phyloP scores from a whole-genome alignment of 2,113 vertebrate genomes.

The Ailuropoda melanoleuca region DNA sequence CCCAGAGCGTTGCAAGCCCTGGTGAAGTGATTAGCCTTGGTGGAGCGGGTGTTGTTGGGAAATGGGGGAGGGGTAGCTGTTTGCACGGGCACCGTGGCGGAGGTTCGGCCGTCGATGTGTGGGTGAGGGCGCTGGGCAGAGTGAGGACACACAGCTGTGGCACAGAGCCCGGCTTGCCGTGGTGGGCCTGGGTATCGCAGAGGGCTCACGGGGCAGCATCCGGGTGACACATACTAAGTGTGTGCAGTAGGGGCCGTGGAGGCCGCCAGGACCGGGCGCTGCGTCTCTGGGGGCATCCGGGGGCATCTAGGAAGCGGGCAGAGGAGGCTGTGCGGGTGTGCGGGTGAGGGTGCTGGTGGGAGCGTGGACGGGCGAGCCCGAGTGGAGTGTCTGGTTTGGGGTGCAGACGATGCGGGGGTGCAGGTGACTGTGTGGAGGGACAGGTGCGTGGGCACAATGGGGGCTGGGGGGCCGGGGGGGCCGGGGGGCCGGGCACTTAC shows the following conservation, averaged over 20 bases:
- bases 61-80: neutral
- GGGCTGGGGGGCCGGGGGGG: neutral
- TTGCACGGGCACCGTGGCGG: rapidly evolving
- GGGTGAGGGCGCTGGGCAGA: rapidly evolving
- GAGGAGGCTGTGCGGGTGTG: neutral
- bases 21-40: neutral
- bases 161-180: neutral
- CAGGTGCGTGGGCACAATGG: neutral
- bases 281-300: neutral
- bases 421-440: rapidly evolving
- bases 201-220: rapidly evolving
- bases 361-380: neutral
- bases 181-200: neutral
- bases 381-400: neutral
- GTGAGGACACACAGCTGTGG: neutral
- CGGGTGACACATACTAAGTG: neutral
- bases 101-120: neutral
- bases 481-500: conserved; percentile 82
- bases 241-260: rapidly evolving
- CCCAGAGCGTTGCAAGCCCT: neutral
- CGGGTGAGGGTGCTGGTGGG: neutral
- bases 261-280: rapidly evolving
- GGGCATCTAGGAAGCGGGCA: neutral
- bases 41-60: neutral
- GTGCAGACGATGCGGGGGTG: neutral